These are phyloP conservation scores for Hydrozoanthus tunicans DNA, from an alignment of 64 coral and sea anemone species.

Conservation along the genomic window DNA sequence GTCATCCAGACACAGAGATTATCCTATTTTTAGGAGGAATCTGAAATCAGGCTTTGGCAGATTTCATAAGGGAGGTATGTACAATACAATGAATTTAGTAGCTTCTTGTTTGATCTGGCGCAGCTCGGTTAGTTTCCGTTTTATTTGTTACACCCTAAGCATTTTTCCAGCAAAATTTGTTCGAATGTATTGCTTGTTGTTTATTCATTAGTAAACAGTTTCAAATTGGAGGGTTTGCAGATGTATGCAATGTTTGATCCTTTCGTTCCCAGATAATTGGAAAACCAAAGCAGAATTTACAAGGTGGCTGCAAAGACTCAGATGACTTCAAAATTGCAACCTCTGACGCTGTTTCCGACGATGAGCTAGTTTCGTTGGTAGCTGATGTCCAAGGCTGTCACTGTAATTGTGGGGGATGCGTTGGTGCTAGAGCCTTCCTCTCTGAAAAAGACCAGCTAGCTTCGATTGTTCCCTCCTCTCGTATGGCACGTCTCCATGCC, in stretches of 20 bases:
- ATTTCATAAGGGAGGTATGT: constrained; percentile 38
- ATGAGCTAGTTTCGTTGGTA: not conserved
- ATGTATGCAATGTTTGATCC: constrained; percentile 26
- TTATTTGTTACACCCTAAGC: constrained; percentile 7
- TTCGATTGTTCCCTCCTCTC: not conserved
- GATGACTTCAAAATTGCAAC: constrained; percentile 16
- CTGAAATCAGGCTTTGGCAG: constrained; percentile 4
- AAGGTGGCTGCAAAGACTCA: constrained; percentile 29
- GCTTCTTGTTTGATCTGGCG: not conserved
- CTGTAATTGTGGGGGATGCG: constrained; percentile 15
- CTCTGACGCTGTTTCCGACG: no score
- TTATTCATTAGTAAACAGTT: not conserved
- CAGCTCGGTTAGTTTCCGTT: not conserved
- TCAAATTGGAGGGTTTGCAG: constrained; percentile 33
- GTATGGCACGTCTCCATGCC: constrained; percentile 34
- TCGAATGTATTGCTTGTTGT: constrained; percentile 1
- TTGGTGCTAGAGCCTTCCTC: not conserved
- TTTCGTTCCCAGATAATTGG: constrained; percentile 32
- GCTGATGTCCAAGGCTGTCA: constrained; percentile 7
- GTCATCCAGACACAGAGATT: constrained; percentile 17
- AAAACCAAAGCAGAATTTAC: constrained; percentile 28
- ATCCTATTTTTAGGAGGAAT: constrained; percentile 8
- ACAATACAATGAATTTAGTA: not conserved
- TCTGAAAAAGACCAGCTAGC: constrained; percentile 1
- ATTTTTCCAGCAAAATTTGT: constrained; percentile 1